Evolutionary conservation across 2,113 vertebrate genomes (phyloP), one percentile per base, ranked within the genome.

Genomic region (Oncorhynchus nerka): DNA sequence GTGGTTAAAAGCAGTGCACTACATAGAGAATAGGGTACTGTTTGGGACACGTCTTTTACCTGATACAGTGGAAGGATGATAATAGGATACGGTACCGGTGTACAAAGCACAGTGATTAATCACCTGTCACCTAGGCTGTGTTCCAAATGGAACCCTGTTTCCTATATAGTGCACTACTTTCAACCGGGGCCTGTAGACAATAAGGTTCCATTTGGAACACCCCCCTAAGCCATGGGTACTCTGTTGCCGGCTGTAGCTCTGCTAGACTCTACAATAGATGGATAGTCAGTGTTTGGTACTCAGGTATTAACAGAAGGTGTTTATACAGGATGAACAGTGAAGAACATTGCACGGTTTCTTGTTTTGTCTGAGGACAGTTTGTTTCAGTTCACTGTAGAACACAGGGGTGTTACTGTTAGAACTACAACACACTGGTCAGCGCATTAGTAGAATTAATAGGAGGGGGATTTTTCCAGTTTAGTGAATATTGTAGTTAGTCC

Each of bases 211-310:
- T 55, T 55, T 55, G 51, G 51, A 16, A 55, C 16, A 19, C 51
- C 1, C 5, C 76, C 49, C 19, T 32, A 66, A 79, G 1, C 19
- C n/a, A 8, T 62, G n/a, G 74, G 74, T 13, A 67, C 74, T 62
- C 71, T 86, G 86, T 86, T 84, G 75, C 76, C 68, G 62, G 66
- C 67, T 26, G 83, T 75, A 87, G 83, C 51, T 55, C 51, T 85
- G 84, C 79, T 68, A 84, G 77, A 74, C 49, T 75, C 55, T 51
- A 45, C 72, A 82, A 75, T 81, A 71, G 76, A 80, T 81, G 73
- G 76, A 81, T 83, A 81, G 79, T 76, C 57, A 49, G 78, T 75
- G 71, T 83, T 79, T 80, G 65, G 75, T 68, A 78, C 73, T 79
- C 80, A 59, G 73, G 79, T 84, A 86, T 80, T 85, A 84, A 84